Percentiles rank a stretch among this genome's conserved stretches.
These are phyloP conservation scores for Urocolius indicus DNA, from an alignment of 2,113 vertebrate genomes.

Conservation along the genomic window DNA sequence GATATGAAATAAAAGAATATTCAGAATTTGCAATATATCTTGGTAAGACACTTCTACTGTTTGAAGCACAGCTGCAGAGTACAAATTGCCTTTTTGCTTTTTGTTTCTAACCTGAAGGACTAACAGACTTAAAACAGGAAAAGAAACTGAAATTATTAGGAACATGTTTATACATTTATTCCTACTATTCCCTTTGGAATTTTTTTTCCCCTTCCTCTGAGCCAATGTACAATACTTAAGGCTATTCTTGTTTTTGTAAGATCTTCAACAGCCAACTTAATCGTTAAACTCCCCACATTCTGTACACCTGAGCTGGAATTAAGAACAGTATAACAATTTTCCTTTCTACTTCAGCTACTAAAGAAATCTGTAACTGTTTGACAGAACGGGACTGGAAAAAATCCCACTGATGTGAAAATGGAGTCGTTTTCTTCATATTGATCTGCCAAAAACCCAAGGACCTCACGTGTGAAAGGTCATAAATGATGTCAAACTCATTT, in stretches of 20 bases:
- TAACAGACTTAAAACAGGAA: neutral
- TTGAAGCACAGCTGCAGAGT: neutral
- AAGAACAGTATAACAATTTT: neutral
- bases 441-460: neutral
- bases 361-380: neutral
- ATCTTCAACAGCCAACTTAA: neutral
- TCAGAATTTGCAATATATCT: neutral
- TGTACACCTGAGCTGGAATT: neutral
- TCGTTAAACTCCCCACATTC: neutral
- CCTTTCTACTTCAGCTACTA: neutral
- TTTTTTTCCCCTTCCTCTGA: neutral
- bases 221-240: neutral
- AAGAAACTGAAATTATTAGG: neutral
- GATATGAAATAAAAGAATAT: neutral
- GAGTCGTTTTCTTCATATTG: neutral
- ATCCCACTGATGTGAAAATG: rapidly evolving
- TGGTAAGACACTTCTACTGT: neutral
- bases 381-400: neutral
- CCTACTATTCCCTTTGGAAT: neutral
- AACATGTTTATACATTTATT: neutral
- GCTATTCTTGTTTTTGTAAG: neutral
- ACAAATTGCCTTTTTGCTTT: neutral
- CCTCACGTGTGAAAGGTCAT: neutral
- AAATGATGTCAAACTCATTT: neutral
- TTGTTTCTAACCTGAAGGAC: neutral